Conservation (phyloP, 2,888 invertebrate species). For the Cephus rjabovi region DNA sequence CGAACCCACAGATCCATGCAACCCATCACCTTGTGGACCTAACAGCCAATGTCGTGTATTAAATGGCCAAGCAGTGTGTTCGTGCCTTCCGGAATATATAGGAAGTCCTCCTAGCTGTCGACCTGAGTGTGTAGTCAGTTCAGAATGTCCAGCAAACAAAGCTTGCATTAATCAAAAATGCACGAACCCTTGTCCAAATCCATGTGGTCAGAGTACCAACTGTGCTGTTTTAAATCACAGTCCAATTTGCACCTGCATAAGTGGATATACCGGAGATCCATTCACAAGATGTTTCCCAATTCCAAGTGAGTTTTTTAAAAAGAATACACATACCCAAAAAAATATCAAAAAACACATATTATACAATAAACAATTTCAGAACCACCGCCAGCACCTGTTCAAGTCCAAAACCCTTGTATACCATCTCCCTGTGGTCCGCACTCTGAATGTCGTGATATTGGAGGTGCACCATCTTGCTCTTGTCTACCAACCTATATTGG, state of each 20-base stretch:
- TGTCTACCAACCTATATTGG: slow-evolving; percentile 66
- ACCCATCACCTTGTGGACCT: slow-evolving; percentile 66
- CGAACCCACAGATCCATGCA: slow-evolving; percentile 55
- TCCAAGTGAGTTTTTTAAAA: slow-evolving; percentile 50
- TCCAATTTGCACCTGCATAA: slow-evolving; percentile 67
- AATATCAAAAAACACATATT: neutral
- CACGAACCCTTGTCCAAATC: slow-evolving; percentile 63
- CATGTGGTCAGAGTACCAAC: slow-evolving; percentile 66
- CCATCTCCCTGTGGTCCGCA: slow-evolving; percentile 74
- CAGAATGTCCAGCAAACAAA: slow-evolving; percentile 71
- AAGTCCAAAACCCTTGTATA: slow-evolving; percentile 66
- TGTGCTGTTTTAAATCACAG: slow-evolving; percentile 68
- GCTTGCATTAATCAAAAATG: slow-evolving; percentile 67
- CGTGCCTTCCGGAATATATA: slow-evolving; percentile 79
- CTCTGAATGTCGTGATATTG: slow-evolving; percentile 69
- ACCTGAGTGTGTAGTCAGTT: slow-evolving; percentile 66
- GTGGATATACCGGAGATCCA: slow-evolving; percentile 77
- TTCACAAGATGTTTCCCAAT: slow-evolving; percentile 78
- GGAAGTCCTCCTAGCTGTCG: slow-evolving; percentile 77
- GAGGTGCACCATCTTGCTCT: slow-evolving; percentile 69
- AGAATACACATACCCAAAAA: neutral
- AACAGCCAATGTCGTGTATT: slow-evolving; percentile 63
- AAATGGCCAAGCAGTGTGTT: slow-evolving; percentile 81
- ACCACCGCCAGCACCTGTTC: slow-evolving; percentile 33
- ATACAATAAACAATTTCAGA: neutral